Evolutionary conservation across 2,113 vertebrate genomes (phyloP), one percentile per base, ranked within the genome.

Genomic region (Camelus dromedarius): DNA sequence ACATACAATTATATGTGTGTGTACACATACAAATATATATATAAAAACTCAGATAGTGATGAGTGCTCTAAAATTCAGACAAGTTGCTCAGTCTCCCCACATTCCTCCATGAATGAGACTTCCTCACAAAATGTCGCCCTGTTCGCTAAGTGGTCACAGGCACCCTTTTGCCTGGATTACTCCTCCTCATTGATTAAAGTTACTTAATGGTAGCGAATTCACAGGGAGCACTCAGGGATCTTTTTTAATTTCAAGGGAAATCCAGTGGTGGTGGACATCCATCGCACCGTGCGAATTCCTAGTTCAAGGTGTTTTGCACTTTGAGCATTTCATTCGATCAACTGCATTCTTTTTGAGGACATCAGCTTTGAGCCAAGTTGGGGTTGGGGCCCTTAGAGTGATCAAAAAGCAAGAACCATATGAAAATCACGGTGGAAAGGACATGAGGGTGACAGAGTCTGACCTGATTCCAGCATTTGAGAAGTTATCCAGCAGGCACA

Each of bases 191-290:
- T 6, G 30, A 64, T 30, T 15, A 14, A 30, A 14, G 26, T 64
- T 64, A 26, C 28, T 64, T 64, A 14, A 64, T 14, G 11, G 20
- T 3, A 13, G 26, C 26, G 24, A 85, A 38, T 62, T 11, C 5
- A 7, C 30, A 56, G 14, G 15, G n/a, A 42, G 38, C 28, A 30
- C 16, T 58, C 48, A 30, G 28, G 22, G n/a, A 12, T 66, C 30
- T 30, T 26, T 67, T n/a, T 13, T n/a, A 60, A 72, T 81, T 69
- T 75, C 84, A 35, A 64, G 66, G 58, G 32, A 64, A 94, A 54
- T 5, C 11, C 69, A 85, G 0, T 0, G 26, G 48, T 3, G 8
- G n/a, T 28, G 42, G 69, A 58, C 62, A 42, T 72, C 93, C 70
- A 8, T 42, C 28, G 60, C 64, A 56, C 46, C 88, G 38, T 42